Percentiles rank a stretch among this genome's conserved stretches.
phyloP scores from a whole-genome alignment of 2,797 vertebrate genomes.

The Simalia tracyae region DNA sequence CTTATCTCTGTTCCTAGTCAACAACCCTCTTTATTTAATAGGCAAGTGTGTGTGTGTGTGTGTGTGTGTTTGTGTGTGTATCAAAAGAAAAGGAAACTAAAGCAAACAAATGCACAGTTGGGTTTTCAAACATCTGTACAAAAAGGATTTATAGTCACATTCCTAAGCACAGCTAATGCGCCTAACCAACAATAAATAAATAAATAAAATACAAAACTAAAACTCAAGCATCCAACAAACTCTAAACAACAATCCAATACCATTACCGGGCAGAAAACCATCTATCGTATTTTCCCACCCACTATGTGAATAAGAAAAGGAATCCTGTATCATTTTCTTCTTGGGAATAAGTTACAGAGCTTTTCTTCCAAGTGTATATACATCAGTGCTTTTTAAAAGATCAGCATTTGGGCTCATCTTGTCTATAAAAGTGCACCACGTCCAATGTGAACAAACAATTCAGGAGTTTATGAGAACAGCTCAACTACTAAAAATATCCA shows the following conservation, averaged over 20 bases:
- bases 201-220: neutral
- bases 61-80: neutral
- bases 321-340: neutral
- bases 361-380: constrained; percentile 13
- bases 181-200: neutral
- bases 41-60: neutral
- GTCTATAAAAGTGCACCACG: constrained; percentile 33
- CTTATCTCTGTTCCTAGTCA: constrained; percentile 60
- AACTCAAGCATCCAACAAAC: neutral
- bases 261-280: neutral
- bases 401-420: constrained; percentile 9
- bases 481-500: constrained; percentile 34
- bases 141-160: neutral
- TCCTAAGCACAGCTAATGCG: neutral
- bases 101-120: constrained; percentile 42
- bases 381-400: constrained; percentile 20
- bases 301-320: neutral
- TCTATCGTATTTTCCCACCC: neutral
- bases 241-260: constrained; percentile 1
- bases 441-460: constrained; percentile 17
- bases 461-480: neutral
- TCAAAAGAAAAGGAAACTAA: constrained; percentile 45
- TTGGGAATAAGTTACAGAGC: constrained; percentile 9
- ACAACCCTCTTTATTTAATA: constrained; percentile 39
- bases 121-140: constrained; percentile 41